Conservation (phyloP, 1,140 invertebrate species). For the Megathymus violae region DNA sequence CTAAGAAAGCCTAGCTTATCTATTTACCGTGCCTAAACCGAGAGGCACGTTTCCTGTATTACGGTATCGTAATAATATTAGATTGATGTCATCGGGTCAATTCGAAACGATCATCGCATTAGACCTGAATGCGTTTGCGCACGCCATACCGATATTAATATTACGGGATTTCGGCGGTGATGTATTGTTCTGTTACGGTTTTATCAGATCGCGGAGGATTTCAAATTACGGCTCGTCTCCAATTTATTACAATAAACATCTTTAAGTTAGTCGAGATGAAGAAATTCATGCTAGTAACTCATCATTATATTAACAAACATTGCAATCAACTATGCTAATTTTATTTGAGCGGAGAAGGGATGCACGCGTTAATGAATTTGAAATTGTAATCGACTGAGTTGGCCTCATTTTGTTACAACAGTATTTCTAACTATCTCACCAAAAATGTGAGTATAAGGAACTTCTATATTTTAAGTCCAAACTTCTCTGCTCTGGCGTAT, state of each 20-base stretch:
- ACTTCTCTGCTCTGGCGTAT: no score
- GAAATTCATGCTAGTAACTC: neutral
- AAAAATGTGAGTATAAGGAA: no score
- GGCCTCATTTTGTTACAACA: no score
- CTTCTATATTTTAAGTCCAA: no score
- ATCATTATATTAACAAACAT: neutral
- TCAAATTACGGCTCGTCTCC: slow-evolving; percentile 8
- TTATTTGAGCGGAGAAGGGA: neutral
- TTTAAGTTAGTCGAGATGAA: neutral
- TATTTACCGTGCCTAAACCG: slow-evolving; percentile 21
- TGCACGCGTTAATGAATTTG: neutral
- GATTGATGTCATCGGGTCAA: slow-evolving; percentile 47
- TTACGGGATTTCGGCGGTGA: slow-evolving; percentile 53
- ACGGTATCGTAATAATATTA: slow-evolving; percentile 43
- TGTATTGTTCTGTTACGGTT: slow-evolving; percentile 36
- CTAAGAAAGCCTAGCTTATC: slow-evolving; percentile 13
- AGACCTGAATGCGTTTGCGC: slow-evolving; percentile 40
- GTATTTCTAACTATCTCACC: no score
- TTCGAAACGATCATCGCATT: slow-evolving; percentile 39
- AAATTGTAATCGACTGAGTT: no score
- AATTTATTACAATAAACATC: slow-evolving; percentile 2
- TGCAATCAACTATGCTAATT: neutral
- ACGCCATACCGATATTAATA: slow-evolving; percentile 47
- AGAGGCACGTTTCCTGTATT: slow-evolving; percentile 33
- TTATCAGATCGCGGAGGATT: slow-evolving; percentile 16